phyloP scores from a whole-genome alignment of 2,797 vertebrate genomes.

The Sebastes iracundus region DNA sequence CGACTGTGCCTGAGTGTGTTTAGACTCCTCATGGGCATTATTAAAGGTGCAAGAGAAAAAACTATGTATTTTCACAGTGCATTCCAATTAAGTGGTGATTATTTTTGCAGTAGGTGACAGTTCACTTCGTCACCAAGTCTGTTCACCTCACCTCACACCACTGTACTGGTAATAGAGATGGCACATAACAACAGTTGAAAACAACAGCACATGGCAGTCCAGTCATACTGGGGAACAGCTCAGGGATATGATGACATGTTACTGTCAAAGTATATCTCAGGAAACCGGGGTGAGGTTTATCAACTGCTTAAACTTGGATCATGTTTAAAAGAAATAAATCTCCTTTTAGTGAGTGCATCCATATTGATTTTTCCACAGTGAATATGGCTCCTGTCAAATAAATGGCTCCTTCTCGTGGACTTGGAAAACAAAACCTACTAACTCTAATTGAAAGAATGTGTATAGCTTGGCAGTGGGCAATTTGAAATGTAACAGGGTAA shows the following conservation, averaged over 20 bases:
- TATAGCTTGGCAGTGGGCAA: neutral
- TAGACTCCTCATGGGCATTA: neutral
- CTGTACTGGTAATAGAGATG: neutral
- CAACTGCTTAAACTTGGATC: neutral
- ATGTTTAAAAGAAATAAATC: neutral
- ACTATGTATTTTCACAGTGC: neutral
- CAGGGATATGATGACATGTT: neutral
- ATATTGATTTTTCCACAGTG: conserved; percentile 12
- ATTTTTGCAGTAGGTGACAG: neutral
- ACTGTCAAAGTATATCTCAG: neutral
- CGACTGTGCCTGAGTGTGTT: neutral
- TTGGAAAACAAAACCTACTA: neutral
- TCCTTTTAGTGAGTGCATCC: neutral
- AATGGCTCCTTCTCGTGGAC: neutral
- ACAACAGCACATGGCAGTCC: neutral
- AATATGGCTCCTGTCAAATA: conserved; percentile 1
- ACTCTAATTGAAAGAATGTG: neutral
- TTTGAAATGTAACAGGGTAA: neutral
- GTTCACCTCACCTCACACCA: neutral
- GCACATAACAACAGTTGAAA: neutral
- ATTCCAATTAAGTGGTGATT: conserved; percentile 6
- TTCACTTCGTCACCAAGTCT: neutral
- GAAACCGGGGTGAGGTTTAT: neutral
- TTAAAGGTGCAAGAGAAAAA: neutral
- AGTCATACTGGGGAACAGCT: neutral